These are phyloP conservation scores for Villa cingulata DNA, from an alignment of 2,888 invertebrate genomes.

Conservation along the genomic window DNA sequence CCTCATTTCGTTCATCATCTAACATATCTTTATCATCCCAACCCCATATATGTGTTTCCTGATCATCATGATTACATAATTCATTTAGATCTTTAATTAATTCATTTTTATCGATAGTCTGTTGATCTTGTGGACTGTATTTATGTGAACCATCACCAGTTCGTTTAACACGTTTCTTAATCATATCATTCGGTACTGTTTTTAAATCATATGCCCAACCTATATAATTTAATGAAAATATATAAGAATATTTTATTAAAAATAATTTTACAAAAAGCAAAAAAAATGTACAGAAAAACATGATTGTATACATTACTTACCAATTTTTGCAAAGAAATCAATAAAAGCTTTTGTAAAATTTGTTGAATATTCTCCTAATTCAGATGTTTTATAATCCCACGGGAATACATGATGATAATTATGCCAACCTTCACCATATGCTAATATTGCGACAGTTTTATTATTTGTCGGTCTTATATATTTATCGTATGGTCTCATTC, in stretches of 20 bases:
- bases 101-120: constrained; percentile 6
- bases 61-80: constrained; percentile 31
- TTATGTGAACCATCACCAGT: constrained; percentile 59
- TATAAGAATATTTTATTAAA: background rate
- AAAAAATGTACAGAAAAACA: too few relatives aligned
- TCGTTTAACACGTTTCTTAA: constrained; percentile 51
- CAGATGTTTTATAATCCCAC: constrained; percentile 66
- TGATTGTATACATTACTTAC: constrained; percentile 50
- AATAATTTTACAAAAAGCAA: background rate
- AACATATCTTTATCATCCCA: constrained; percentile 71
- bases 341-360: constrained; percentile 51
- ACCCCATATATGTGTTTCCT: constrained; percentile 56
- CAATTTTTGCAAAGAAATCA: constrained; percentile 54
- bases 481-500: constrained; percentile 77
- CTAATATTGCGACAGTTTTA: constrained; percentile 47
- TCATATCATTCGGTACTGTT: constrained; percentile 56
- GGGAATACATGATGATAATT: constrained; percentile 84
- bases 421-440: constrained; percentile 73
- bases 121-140: constrained; percentile 18
- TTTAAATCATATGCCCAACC: constrained; percentile 79
- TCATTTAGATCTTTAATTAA: constrained; percentile 24
- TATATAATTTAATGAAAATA: constrained; percentile 23
- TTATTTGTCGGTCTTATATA: constrained; percentile 59
- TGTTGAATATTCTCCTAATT: constrained; percentile 50
- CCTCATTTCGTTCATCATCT: constrained; percentile 48